These are phyloP conservation scores for Acanthornis magna DNA, from an alignment of 2,797 vertebrate species.

Conservation along the genomic window DNA sequence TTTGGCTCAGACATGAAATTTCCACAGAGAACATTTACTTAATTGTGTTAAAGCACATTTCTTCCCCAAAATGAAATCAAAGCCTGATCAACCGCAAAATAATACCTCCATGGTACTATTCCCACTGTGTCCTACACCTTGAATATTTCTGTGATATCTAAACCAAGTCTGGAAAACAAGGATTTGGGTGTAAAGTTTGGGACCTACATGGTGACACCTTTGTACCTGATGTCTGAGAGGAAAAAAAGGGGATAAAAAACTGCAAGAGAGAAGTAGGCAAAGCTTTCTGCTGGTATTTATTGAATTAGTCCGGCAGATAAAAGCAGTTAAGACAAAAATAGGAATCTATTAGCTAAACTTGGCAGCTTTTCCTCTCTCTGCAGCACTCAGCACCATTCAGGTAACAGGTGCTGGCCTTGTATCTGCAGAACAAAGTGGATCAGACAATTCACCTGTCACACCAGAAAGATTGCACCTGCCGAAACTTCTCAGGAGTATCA, in stretches of 20 bases:
- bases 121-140: background rate
- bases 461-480: background rate
- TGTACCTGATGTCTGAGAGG: background rate
- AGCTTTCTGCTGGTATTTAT: fast-evolving
- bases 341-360: background rate
- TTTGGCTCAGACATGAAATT: background rate
- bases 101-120: background rate
- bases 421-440: background rate
- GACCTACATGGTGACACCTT: background rate
- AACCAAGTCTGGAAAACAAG: background rate
- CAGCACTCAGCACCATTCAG: background rate
- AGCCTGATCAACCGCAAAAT: background rate
- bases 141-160: background rate
- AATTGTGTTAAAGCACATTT: background rate
- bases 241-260: background rate
- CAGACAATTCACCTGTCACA: background rate
- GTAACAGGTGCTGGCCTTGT: background rate
- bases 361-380: background rate
- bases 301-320: background rate
- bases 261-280: background rate
- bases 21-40: background rate
- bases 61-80: background rate
- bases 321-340: background rate
- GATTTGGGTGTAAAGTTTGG: background rate
- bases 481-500: background rate